Percentiles rank a stretch among this genome's conserved stretches.
phyloP scores from a whole-genome alignment of 2,113 vertebrate species.

The Misgurnus mizolepis region DNA sequence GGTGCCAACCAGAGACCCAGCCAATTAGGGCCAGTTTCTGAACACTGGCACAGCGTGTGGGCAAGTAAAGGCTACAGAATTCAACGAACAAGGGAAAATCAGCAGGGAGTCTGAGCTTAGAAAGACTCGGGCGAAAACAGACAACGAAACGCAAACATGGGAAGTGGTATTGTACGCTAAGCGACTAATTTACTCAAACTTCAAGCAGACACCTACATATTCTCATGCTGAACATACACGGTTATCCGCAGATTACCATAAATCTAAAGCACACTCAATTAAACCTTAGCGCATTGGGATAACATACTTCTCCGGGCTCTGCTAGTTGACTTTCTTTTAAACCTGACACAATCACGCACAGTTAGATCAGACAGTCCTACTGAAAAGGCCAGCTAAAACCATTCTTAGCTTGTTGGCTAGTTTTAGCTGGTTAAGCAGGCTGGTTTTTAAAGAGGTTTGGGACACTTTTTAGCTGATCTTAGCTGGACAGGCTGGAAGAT shows the following conservation, averaged over 20 bases:
- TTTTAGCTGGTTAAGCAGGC: too few relatives aligned
- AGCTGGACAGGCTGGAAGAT: too few relatives aligned
- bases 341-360: neutral
- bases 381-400: too few relatives aligned
- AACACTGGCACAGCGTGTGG: slow-evolving; percentile 62
- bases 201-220: neutral
- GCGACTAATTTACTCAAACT: slow-evolving; percentile 4
- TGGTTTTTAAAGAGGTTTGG: too few relatives aligned
- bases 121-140: slow-evolving; percentile 39
- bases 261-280: neutral
- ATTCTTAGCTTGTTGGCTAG: too few relatives aligned
- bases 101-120: slow-evolving; percentile 19
- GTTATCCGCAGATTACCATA: neutral
- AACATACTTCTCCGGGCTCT: neutral
- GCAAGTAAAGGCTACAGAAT: slow-evolving; percentile 56
- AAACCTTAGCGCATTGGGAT: slow-evolving; percentile 1
- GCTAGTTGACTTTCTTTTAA: neutral
- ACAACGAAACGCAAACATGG: slow-evolving; percentile 51
- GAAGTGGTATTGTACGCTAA: slow-evolving; percentile 34
- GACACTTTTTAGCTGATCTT: too few relatives aligned
- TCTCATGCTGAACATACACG: neutral
- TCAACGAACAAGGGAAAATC: slow-evolving; percentile 37
- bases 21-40: slow-evolving; percentile 66
- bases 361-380: too few relatives aligned
- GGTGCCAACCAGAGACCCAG: slow-evolving; percentile 58